These are phyloP conservation scores for Xenentodon cancila DNA, from an alignment of 2,797 vertebrate genomes.

Conservation along the genomic window DNA sequence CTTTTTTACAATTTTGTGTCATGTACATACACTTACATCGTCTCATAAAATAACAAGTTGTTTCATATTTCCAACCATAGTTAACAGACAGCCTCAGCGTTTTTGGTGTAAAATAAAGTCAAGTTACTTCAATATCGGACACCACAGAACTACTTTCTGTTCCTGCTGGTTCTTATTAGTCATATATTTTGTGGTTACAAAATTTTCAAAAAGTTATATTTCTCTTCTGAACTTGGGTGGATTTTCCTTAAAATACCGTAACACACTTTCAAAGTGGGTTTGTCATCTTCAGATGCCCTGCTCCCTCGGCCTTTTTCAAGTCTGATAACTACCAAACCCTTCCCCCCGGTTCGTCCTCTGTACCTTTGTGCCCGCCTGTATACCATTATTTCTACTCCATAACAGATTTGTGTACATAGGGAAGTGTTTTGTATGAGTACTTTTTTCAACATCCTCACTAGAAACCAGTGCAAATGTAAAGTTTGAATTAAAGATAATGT, in stretches of 20 bases:
- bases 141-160: no score
- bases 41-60: no score
- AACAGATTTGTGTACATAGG: constrained; percentile 92
- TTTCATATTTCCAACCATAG: no score
- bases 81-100: no score
- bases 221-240: constrained; percentile 12
- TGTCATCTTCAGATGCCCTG: constrained; percentile 48
- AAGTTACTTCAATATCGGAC: no score
- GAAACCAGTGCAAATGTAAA: constrained; percentile 94
- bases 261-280: constrained; percentile 57
- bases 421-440: constrained; percentile 99
- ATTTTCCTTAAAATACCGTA: constrained; percentile 47
- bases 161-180: no score
- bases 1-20: no score
- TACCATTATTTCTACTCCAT: constrained; percentile 86
- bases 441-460: constrained; percentile 98
- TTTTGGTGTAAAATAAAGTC: no score
- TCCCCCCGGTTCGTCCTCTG: constrained; percentile 46
- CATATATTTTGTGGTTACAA: no score
- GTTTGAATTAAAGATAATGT: constrained; percentile 85
- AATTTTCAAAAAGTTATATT: neutral
- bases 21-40: no score
- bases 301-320: constrained; percentile 56
- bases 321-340: constrained; percentile 50
- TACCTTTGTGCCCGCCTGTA: constrained; percentile 53